A percentile compares a stretch with the other conserved stretches of the same genome.
phyloP scores from a whole-genome alignment of 2,888 invertebrate genomes.

The Myopa tessellatipennis region DNA sequence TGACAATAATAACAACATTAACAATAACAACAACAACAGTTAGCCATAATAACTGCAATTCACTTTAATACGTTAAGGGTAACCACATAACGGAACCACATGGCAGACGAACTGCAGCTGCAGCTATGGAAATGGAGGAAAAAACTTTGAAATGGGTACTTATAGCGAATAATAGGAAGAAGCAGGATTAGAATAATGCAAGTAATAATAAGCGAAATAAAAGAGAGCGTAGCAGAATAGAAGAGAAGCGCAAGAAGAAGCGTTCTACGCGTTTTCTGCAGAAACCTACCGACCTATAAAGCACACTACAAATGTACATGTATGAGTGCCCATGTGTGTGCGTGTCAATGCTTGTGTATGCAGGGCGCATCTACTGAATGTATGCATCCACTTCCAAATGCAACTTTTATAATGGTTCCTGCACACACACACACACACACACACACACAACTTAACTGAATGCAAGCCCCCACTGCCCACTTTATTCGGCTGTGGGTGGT shows the following conservation, averaged over 20 bases:
- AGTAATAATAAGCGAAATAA: slow-evolving; percentile 4
- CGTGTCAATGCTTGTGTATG: background rate
- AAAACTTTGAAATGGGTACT: background rate
- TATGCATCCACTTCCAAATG: slow-evolving; percentile 20
- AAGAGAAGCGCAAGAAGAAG: slow-evolving; percentile 5
- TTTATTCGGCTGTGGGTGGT: slow-evolving; percentile 6
- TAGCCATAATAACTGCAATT: background rate
- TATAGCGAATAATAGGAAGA: background rate
- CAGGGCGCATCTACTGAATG: no score
- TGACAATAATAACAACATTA: background rate
- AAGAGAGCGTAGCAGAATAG: background rate
- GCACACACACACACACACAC: slow-evolving; percentile 4
- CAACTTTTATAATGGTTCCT: slow-evolving; percentile 8
- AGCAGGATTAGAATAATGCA: background rate
- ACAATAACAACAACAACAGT: background rate
- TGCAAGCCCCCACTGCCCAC: slow-evolving; percentile 1
- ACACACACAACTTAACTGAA: background rate
- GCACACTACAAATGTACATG: background rate
- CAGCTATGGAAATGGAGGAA: background rate
- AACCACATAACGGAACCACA: slow-evolving; percentile 3
- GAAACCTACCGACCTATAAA: slow-evolving; percentile 26
- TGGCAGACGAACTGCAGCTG: slow-evolving; percentile 7
- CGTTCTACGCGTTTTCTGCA: slow-evolving; percentile 24
- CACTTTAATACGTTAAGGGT: slow-evolving; percentile 8
- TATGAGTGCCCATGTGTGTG: background rate